A percentile compares a stretch with the other conserved stretches of the same genome.
Evolutionary conservation across 2,797 vertebrate genomes (phyloP).

Genomic region (Petrocephalus schoutedeni): DNA sequence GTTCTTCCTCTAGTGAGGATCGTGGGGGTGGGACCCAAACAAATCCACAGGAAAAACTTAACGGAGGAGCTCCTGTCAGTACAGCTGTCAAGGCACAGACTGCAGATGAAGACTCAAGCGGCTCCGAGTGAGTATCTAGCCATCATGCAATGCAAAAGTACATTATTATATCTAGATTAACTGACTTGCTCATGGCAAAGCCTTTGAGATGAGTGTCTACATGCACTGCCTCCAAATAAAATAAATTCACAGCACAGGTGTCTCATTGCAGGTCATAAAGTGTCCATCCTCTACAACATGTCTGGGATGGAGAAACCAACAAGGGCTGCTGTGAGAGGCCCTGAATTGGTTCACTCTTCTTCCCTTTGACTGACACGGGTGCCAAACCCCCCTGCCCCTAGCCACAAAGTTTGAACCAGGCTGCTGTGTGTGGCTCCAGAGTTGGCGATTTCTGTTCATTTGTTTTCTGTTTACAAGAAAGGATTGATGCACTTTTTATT

Average conservation of each 20-base stretch:
- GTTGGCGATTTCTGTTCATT: neutral
- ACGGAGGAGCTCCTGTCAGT: conserved; percentile 64
- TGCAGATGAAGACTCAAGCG: conserved; percentile 84
- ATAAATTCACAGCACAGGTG: neutral
- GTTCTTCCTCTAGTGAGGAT: conserved; percentile 69
- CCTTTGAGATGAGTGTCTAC: neutral
- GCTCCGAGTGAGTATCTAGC: conserved; percentile 85
- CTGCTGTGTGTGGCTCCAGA: neutral
- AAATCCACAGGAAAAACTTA: conserved; percentile 67
- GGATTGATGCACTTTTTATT: conserved; percentile 65
- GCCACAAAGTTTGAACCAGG: neutral
- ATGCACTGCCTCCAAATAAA: neutral
- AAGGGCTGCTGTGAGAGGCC: neutral
- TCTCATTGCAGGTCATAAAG: neutral
- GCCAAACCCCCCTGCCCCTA: conserved; percentile 17
- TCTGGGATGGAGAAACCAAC: neutral
- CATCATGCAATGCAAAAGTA: neutral
- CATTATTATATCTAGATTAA: neutral
- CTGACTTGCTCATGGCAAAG: neutral
- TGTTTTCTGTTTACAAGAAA: conserved; percentile 67
- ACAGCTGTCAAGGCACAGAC: conserved; percentile 78
- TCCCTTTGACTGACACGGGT: conserved; percentile 17
- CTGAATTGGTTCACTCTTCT: neutral
- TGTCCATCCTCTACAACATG: neutral
- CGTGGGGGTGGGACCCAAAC: conserved; percentile 49